Base-by-base conservation (phyloP, 2,888 invertebrate species). In the Drosophila paramelanica region DNA sequence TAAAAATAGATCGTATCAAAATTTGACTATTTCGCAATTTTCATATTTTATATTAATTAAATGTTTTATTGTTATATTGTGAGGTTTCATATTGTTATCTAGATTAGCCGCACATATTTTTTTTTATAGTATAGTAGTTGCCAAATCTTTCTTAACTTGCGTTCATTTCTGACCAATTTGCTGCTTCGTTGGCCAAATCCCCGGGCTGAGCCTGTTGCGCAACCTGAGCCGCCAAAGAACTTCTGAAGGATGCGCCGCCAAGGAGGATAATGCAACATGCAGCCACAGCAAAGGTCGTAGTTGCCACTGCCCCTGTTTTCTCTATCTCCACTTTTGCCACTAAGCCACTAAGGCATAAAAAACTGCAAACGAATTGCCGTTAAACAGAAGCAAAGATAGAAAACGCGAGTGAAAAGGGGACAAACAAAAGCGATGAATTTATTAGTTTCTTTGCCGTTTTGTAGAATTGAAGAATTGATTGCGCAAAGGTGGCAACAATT, bases 381-480 rank as follows among this genome's bases (percentile, higher is more conserved):
- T 25, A 25, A 17, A 49, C 20, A 60, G 17, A 59, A 46, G 49
- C 52, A 46, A 46, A 51, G 36, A 50, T 42, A 33, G 51, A 20
- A 11, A 38, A 33, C 8, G 31, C 31, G 31, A 31, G 10, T 10
- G 49, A 50, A 45, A 58, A 58, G 27, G 36, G 47, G 38, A 45
- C 33, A 14, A 62, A 82, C 76, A 83, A 69, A 65, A 59, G 60
- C 53, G 51, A 51, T 62, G 62, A 73, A 88, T 86, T 73, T 86
- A 88, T 88, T 82, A 58, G 69, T 85, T 75, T 75, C 69, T 74
- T 56, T 78, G 78, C 58, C 70, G 85, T 88, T 78, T 87, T 17
- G 31, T 23, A 14, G 5, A 23, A 65, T 47, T 49, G 20, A 57
- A 31, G 57, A 56, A 64, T 42, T 31, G 51, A 50, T 14, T 31